These are phyloP conservation scores for Drosophila sturtevanti DNA, from an alignment of 1,140 invertebrate species.

Conservation along the genomic window DNA sequence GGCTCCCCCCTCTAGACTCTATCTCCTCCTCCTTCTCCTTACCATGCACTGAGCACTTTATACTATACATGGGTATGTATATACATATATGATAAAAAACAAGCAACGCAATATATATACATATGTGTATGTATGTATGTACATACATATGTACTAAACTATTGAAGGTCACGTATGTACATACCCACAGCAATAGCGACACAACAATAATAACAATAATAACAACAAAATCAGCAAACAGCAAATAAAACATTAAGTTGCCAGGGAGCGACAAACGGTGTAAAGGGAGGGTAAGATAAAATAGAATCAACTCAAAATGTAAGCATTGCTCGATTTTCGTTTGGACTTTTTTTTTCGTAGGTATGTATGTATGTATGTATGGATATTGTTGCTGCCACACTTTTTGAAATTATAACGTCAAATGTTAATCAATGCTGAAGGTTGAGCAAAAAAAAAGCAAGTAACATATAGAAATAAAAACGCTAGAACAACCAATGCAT, in stretches of 20 bases:
- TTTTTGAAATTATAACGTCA: slow-evolving; percentile 80
- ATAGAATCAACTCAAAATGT: slow-evolving; percentile 20
- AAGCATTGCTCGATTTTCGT: slow-evolving; percentile 55
- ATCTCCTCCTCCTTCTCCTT: slow-evolving; percentile 12
- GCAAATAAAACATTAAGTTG: slow-evolving; percentile 42
- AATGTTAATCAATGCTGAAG: slow-evolving; percentile 79
- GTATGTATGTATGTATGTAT: too few relatives aligned
- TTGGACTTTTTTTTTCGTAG: slow-evolving; percentile 53
- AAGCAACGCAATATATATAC: slow-evolving; percentile 61
- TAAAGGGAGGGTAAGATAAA: not conserved
- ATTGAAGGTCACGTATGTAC: slow-evolving; percentile 74
- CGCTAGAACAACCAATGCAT: slow-evolving; percentile 52
- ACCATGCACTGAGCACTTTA: slow-evolving; percentile 47
- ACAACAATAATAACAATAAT: slow-evolving; percentile 39
- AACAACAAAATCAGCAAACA: slow-evolving; percentile 25
- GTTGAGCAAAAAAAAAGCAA: slow-evolving; percentile 42
- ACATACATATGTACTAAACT: slow-evolving; percentile 44
- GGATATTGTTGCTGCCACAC: too few relatives aligned
- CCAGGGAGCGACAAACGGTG: slow-evolving; percentile 11
- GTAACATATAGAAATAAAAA: slow-evolving; percentile 51
- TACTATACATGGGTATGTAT: slow-evolving; percentile 43
- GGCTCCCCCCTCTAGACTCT: slow-evolving; percentile 8
- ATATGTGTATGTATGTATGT: slow-evolving; percentile 7
- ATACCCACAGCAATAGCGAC: slow-evolving; percentile 39
- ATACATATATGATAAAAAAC: slow-evolving; percentile 67